Base-by-base conservation (phyloP, 2,888 invertebrate species). In the Himalopsyche japonica region DNA sequence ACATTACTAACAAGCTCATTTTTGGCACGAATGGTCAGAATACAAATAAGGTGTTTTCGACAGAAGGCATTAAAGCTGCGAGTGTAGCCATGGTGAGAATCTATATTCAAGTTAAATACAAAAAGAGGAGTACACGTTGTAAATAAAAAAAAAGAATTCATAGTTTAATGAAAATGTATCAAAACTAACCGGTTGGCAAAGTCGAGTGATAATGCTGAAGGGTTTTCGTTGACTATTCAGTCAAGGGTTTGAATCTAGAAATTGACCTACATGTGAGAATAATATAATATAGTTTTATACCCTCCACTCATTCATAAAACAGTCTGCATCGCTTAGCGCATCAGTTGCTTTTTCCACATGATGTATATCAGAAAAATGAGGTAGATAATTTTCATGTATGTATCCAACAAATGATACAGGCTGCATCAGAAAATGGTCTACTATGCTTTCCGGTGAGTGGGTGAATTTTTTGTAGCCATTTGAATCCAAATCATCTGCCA, bases 351-450 rank as follows among this genome's bases (percentile, higher is more conserved):
- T 90, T 30, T 92, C 91, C 0, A 93, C 91, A 87, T 95, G 93
- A 48, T 95, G 93, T 27, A 96, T 93, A 82, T 93, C 92, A 0
- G 93, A 92, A 88, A 95, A 95, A 88, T 97, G 96, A 6, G 94
- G 93, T 32, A 95, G 89, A 90, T 95, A 96, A 90, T 97, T 96
- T 88, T 96, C 95, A 89, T 95, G 94, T 27, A 96, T 89, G 88
- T 96, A 96, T 84, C 93, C 93, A 0, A 94, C 90, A 89, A 96
- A 95, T 77, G 93, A 93, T 83, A 90, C 92, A 0, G 96, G 94
- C 88, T 95, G 95, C 7, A 94, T 93, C 76, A 92, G 89, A 89
- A 96, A 96, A 88, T 94, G 94, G 84, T 94, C 94, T 5, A 95
- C 93, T 49, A 96, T 90, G 86, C 94, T 93, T 87, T 93, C 93